These are phyloP conservation scores for Xenentodon cancila DNA, from an alignment of 2,797 vertebrate species.

Conservation along the genomic window DNA sequence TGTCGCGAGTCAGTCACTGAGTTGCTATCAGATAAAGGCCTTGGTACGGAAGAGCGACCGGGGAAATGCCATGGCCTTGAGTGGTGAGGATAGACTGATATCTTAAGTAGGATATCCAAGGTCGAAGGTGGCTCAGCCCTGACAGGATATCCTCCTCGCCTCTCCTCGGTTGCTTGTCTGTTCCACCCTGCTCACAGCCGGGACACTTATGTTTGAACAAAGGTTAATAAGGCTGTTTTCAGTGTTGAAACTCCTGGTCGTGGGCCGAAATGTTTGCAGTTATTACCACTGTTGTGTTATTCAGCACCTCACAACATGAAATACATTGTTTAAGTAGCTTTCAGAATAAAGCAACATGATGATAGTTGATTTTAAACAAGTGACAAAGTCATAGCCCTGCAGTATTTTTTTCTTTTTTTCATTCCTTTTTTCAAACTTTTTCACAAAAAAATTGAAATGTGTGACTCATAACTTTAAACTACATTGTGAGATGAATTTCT, in stretches of 20 bases:
- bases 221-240: slow-evolving; percentile 41
- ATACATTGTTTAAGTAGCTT: slow-evolving; percentile 37
- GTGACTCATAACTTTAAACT: background rate
- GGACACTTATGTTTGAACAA: slow-evolving; percentile 8
- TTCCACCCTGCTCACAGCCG: slow-evolving; percentile 16
- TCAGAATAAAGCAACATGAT: slow-evolving; percentile 24
- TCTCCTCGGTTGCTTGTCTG: slow-evolving; percentile 5
- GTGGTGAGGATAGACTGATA: slow-evolving; percentile 30
- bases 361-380: slow-evolving; percentile 10
- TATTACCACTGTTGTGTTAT: slow-evolving; percentile 29
- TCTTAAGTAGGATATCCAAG: slow-evolving; percentile 75
- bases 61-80: slow-evolving; percentile 55
- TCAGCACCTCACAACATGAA: slow-evolving; percentile 13
- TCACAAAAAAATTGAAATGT: slow-evolving; percentile 20
- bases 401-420: too few species aligned
- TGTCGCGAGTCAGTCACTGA: background rate
- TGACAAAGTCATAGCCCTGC: too few species aligned
- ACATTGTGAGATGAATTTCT: too few species aligned
- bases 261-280: slow-evolving; percentile 39
- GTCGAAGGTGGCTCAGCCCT: slow-evolving; percentile 58
- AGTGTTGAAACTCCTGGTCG: slow-evolving; percentile 36
- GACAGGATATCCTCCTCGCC: slow-evolving; percentile 76
- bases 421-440: background rate
- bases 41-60: slow-evolving; percentile 28
- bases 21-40: slow-evolving; percentile 33